A percentile compares a stretch with the other conserved stretches of the same genome.
These are phyloP conservation scores for Zenarchopterus dispar DNA, from an alignment of 2,797 vertebrate species.

Conservation along the genomic window DNA sequence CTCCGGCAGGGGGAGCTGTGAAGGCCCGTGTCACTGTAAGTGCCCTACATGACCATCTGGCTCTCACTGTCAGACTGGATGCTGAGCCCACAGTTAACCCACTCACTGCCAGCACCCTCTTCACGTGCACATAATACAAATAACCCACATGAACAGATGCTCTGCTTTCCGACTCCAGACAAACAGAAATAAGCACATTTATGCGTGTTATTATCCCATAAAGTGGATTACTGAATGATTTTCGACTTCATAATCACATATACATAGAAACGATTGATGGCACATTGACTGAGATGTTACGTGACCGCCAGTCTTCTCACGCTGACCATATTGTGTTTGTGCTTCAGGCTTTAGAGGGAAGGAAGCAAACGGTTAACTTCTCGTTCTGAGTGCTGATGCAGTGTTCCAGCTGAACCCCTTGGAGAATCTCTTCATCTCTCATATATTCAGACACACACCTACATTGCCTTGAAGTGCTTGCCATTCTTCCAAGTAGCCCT, in stretches of 20 bases:
- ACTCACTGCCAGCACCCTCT: slow-evolving; percentile 39
- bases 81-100: slow-evolving; percentile 76
- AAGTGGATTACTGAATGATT: background rate
- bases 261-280: slow-evolving; percentile 32
- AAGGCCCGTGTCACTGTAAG: slow-evolving; percentile 67
- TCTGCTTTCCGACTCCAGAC: background rate
- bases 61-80: slow-evolving; percentile 73
- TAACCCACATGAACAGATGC: background rate
- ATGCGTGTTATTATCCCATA: background rate
- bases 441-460: slow-evolving; percentile 14
- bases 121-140: background rate
- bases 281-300: slow-evolving; percentile 17
- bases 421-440: slow-evolving; percentile 49
- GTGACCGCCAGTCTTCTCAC: slow-evolving; percentile 22
- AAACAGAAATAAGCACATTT: background rate
- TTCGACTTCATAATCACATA: slow-evolving; percentile 1
- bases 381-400: slow-evolving; percentile 73
- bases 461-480: slow-evolving; percentile 32
- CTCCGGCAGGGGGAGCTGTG: slow-evolving; percentile 79
- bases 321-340: slow-evolving; percentile 49
- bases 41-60: slow-evolving; percentile 83
- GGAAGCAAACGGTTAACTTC: slow-evolving; percentile 68
- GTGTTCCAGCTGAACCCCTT: slow-evolving; percentile 66
- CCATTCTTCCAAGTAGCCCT: slow-evolving; percentile 55
- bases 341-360: slow-evolving; percentile 43